Conservation (phyloP, 2,888 invertebrate species). For the Blomia tropicalis region DNA sequence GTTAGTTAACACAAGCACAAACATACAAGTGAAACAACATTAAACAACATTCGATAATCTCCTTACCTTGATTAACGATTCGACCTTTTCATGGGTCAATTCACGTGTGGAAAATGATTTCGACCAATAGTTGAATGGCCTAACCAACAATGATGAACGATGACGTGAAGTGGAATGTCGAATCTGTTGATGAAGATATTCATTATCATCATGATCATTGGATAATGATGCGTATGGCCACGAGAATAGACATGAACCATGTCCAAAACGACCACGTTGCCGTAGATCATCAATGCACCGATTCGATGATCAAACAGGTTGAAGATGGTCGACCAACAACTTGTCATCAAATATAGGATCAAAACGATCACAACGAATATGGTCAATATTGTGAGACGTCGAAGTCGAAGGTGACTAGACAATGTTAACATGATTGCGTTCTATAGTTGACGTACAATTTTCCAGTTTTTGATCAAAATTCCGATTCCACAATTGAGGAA, state of each 20-base stretch:
- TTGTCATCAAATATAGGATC: neutral
- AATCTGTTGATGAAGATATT: too few relatives aligned
- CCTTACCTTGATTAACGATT: neutral
- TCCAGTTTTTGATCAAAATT: too few relatives aligned
- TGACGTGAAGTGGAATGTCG: too few relatives aligned
- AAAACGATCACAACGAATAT: neutral
- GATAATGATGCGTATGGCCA: neutral
- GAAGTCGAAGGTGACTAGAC: neutral
- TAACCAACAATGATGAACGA: neutral
- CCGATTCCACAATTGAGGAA: too few relatives aligned
- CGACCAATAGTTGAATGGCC: neutral
- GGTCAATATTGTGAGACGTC: neutral
- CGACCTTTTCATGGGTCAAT: neutral
- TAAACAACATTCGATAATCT: neutral
- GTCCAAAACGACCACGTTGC: neutral
- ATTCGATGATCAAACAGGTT: slow-evolving; percentile 3
- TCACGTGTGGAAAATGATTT: neutral
- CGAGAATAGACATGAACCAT: neutral
- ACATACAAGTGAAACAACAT: neutral
- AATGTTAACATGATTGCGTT: neutral
- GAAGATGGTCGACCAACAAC: neutral
- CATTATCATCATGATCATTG: slow-evolving; percentile 1
- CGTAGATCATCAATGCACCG: neutral
- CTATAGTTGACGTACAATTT: too few relatives aligned
- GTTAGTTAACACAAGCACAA: too few relatives aligned